Base-by-base conservation (phyloP, 2,888 invertebrate species). In the Cantharis nigra region DNA sequence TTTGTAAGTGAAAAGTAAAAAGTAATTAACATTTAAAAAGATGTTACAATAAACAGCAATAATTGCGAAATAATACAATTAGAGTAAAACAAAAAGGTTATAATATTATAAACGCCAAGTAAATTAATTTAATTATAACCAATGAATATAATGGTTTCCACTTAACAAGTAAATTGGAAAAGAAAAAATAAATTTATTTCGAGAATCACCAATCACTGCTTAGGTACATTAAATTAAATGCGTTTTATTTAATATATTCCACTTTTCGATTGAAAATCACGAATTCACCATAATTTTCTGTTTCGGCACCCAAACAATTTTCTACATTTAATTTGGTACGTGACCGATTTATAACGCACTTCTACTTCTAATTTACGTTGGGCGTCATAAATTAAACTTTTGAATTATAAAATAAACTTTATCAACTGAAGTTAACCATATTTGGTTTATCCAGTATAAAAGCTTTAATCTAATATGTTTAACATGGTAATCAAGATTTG, bases 401-500 rank as follows among this genome's bases (percentile, higher is more conserved):
- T 20, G 65, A 67, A 64, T 11, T 64, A 26, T 67, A 26, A 23
- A n/a, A 67, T 49, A 67, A 67, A 67, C 23, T 67, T 67, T 67
- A 67, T 67, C 23, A n/a, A 26, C 3, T 67, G 16, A 69, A 74
- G 69, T 74, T 69, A 70, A 70, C 64, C 70, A 62, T 63, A 70
- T 69, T 69, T 74, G 28, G 63, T 63, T 74, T 74, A 74, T 63
- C 13, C 20, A 11, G 63, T 30, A 49, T 63, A 67, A 74, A 64
- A 63, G 63, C 20, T 74, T 74, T 70, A 63, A 74, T 74, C 69
- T n/a, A 49, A n/a, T n/a, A 63, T 49, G 73, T 62, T 74, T 63
- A 30, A 74, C 62, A 74, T 69, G 63, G 63, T 74, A 70, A 74
- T 74, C 63, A 63, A 74, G 63, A 74, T 70, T 69, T 73, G 63